These are phyloP conservation scores for Brachionichthys hirsutus DNA, from an alignment of 2,113 vertebrate genomes.

Conservation along the genomic window DNA sequence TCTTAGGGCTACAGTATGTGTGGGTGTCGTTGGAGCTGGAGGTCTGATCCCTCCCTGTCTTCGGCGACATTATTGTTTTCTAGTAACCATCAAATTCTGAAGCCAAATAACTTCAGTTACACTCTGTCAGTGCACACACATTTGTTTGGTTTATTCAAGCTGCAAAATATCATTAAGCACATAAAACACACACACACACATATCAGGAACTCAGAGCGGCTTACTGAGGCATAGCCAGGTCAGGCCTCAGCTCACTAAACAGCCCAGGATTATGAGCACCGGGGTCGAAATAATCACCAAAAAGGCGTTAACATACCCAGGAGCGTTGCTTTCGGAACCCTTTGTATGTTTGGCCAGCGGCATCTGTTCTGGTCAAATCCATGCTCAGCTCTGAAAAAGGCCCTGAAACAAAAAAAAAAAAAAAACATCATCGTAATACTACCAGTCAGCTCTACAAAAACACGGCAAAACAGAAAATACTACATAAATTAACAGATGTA, in stretches of 20 bases:
- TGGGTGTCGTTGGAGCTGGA: background rate
- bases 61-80: constrained; percentile 20
- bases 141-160: background rate
- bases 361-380: constrained; percentile 34
- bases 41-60: constrained; percentile 5
- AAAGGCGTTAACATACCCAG: constrained; percentile 23
- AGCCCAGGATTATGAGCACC: constrained; percentile 19
- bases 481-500: constrained; percentile 1
- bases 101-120: constrained; percentile 32
- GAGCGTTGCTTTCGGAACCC: constrained; percentile 42
- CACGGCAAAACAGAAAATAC: constrained; percentile 1
- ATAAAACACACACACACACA: constrained; percentile 21
- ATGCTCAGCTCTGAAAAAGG: constrained; percentile 16
- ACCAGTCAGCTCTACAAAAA: background rate
- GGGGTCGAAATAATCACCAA: constrained; percentile 25
- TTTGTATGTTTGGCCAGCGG: constrained; percentile 23
- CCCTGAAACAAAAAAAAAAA: background rate
- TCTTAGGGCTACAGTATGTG: no score
- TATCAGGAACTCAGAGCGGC: constrained; percentile 24
- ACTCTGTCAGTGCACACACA: no score
- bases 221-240: constrained; percentile 30
- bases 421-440: background rate
- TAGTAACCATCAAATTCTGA: constrained; percentile 29
- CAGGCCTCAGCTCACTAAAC: constrained; percentile 29
- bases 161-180: constrained; percentile 18